These are phyloP conservation scores for Tetranychus piercei DNA, from an alignment of 2,888 invertebrate species.

Conservation along the genomic window DNA sequence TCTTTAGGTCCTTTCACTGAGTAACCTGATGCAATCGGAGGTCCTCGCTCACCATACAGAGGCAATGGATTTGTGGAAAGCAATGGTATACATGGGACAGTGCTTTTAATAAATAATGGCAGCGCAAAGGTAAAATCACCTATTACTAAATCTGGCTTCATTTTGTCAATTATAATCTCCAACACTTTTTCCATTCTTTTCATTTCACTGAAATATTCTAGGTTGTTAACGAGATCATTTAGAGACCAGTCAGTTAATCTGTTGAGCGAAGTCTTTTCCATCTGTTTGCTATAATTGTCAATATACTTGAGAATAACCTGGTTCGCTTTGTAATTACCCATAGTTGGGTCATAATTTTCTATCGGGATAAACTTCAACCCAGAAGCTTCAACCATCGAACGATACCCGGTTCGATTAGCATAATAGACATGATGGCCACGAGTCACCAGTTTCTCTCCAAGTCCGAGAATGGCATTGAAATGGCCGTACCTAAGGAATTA, in stretches of 20 bases:
- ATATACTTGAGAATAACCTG: slow-evolving; percentile 2
- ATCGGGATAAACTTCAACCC: not conserved
- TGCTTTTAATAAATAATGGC: not conserved
- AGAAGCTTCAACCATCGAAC: not conserved
- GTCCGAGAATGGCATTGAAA: not conserved
- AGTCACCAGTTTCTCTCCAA: not conserved
- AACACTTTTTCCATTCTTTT: slow-evolving; percentile 2
- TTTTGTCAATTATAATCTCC: not conserved
- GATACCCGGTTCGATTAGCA: slow-evolving; percentile 2
- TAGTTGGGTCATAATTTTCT: not conserved
- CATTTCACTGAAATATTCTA: slow-evolving; percentile 1
- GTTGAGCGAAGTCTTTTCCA: not conserved
- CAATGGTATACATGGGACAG: not conserved
- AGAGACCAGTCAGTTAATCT: not conserved
- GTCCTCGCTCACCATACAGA: not conserved
- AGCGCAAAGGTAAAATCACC: slow-evolving; percentile 9
- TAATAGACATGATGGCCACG: slow-evolving; percentile 2
- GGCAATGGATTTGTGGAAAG: not conserved
- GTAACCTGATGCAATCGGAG: slow-evolving; percentile 3
- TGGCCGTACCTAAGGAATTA: not conserved
- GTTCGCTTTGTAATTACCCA: not conserved
- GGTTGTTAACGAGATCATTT: not conserved
- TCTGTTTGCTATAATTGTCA: not conserved
- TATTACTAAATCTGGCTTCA: slow-evolving; percentile 1
- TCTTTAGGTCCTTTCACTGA: not conserved